These are phyloP conservation scores for Ceryle rudis DNA, from an alignment of 2,797 vertebrate genomes.

Conservation along the genomic window DNA sequence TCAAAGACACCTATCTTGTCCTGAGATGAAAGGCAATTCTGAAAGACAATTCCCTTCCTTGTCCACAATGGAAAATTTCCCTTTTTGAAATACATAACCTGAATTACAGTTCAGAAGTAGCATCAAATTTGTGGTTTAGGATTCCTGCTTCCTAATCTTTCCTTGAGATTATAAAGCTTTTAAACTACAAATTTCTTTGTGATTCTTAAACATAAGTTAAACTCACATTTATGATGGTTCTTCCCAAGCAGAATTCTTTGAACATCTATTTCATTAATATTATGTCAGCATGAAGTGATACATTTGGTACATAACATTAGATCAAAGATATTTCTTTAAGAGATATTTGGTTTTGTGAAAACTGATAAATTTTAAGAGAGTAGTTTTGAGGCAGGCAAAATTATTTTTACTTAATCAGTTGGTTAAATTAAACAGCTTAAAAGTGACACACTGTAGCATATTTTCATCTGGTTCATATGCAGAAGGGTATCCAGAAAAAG, in stretches of 20 bases:
- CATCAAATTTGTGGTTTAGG: neutral
- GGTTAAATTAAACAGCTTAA: neutral
- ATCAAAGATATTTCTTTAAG: neutral
- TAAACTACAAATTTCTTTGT: neutral
- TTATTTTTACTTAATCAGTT: neutral
- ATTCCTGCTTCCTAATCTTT: neutral
- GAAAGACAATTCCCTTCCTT: conserved; percentile 23
- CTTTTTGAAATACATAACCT: neutral
- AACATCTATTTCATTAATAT: neutral
- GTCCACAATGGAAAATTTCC: neutral
- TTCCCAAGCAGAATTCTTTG: neutral
- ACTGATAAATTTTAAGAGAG: neutral
- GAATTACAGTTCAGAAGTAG: neutral
- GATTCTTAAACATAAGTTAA: neutral
- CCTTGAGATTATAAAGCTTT: neutral
- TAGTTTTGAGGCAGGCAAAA: neutral
- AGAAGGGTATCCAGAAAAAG: neutral
- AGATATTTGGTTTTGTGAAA: neutral
- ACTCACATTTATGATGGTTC: neutral
- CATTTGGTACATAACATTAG: neutral
- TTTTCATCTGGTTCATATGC: neutral
- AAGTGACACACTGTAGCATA: neutral
- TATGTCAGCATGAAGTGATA: neutral
- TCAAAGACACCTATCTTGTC: neutral
- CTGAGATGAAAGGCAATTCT: conserved; percentile 51